Conservation (phyloP, 2,888 invertebrate species). For the Xestia sexstrigata region DNA sequence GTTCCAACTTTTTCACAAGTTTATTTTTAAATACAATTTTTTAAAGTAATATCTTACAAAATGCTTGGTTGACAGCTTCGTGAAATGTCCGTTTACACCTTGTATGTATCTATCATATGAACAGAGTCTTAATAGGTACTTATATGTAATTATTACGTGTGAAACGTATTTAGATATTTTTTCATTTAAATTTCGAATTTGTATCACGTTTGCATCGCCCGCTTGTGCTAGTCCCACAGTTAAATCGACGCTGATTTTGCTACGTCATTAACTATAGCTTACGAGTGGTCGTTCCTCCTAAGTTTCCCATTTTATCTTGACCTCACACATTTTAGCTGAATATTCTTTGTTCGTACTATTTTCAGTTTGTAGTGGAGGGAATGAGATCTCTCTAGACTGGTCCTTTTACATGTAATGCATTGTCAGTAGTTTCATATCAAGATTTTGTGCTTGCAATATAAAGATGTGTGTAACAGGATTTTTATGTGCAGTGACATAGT, state of each 20-base stretch:
- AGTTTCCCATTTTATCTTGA: conserved; percentile 34
- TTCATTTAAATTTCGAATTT: neutral
- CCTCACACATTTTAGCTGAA: neutral
- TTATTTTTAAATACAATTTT: too few relatives aligned
- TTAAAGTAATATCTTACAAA: too few relatives aligned
- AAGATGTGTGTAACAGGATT: conserved; percentile 26
- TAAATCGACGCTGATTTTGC: conserved; percentile 48
- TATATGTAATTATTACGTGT: too few relatives aligned
- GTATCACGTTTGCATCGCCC: neutral
- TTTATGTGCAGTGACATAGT: conserved; percentile 18
- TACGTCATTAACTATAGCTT: conserved; percentile 36
- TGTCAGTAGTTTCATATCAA: conserved; percentile 37
- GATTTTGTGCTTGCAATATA: conserved; percentile 32
- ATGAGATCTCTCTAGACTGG: conserved; percentile 29
- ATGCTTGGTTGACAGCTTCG: too few relatives aligned
- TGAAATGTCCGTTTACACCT: too few relatives aligned
- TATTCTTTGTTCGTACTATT: neutral
- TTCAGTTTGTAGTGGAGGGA: neutral
- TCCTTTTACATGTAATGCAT: conserved; percentile 32
- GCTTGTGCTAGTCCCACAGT: neutral
- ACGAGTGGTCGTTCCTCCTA: conserved; percentile 28
- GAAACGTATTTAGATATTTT: too few relatives aligned
- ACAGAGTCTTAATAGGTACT: too few relatives aligned
- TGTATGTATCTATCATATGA: too few relatives aligned
- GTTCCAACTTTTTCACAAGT: too few relatives aligned